These are phyloP conservation scores for Trichacis sp. DNA, from an alignment of 2,888 invertebrate genomes.

Conservation along the genomic window DNA sequence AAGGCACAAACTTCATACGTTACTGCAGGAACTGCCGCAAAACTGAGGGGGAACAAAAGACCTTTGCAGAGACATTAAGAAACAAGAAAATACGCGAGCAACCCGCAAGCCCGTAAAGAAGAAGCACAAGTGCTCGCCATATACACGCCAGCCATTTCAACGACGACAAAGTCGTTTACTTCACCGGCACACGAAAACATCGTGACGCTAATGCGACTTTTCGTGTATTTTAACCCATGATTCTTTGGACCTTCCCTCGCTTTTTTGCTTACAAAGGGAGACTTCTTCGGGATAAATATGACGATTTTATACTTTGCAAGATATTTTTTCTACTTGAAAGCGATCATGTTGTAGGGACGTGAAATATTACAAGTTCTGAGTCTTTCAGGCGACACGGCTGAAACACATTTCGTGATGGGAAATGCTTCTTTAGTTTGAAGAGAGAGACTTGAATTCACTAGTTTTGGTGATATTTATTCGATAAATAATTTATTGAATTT, in stretches of 20 bases:
- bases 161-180: constrained; percentile 11
- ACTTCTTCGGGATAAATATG: not conserved
- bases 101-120: constrained; percentile 21
- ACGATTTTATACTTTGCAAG: no score
- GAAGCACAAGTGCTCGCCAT: constrained; percentile 13
- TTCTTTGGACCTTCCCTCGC: not conserved
- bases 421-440: no score
- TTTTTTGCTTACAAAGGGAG: not conserved
- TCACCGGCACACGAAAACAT: constrained; percentile 9
- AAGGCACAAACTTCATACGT: constrained; percentile 52
- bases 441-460: no score
- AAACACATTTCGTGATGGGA: no score
- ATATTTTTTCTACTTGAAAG: no score
- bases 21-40: constrained; percentile 48
- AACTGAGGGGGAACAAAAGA: constrained; percentile 50
- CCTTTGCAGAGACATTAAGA: constrained; percentile 50
- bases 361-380: no score
- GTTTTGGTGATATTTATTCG: no score
- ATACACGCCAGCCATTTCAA: constrained; percentile 4
- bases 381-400: no score
- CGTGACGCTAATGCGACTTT: constrained; percentile 11
- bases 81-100: constrained; percentile 50
- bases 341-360: no score
- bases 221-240: not conserved
- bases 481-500: no score